Evolutionary conservation across 2,888 invertebrate species (phyloP).

Genomic region (Caradrina kadenii): DNA sequence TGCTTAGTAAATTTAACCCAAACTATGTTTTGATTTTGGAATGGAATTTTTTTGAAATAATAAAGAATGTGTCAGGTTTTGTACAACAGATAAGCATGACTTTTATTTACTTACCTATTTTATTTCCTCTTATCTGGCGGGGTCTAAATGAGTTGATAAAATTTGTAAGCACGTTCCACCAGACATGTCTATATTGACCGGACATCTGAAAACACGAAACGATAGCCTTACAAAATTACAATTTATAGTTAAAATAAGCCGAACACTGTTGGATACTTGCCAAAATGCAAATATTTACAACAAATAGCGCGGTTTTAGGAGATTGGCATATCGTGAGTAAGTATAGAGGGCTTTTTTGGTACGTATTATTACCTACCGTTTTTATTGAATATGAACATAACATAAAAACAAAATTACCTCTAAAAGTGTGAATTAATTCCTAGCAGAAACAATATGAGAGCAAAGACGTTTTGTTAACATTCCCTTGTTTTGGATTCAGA

Average conservation of each 20-base stretch:
- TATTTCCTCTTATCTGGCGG: conserved; percentile 78
- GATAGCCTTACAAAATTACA: not conserved
- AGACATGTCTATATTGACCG: conserved; percentile 78
- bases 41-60: not conserved
- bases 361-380: not conserved
- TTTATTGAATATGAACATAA: not conserved
- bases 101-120: conserved; percentile 75
- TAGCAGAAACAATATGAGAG: not conserved
- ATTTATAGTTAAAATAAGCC: not conserved
- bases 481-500: not conserved
- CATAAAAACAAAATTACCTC: conserved; percentile 14
- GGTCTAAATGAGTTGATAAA: conserved; percentile 92
- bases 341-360: no score
- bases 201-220: conserved; percentile 76
- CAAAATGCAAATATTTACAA: conserved; percentile 32
- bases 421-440: conserved; percentile 1
- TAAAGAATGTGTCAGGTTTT: not conserved
- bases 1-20: not conserved
- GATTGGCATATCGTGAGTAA: no score
- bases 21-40: not conserved
- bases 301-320: not conserved
- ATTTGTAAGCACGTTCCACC: conserved; percentile 89
- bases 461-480: not conserved
- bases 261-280: conserved; percentile 9
- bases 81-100: not conserved